These are phyloP conservation scores for Lagenorhynchus albirostris DNA, from an alignment of 2,113 vertebrate species.

Conservation along the genomic window DNA sequence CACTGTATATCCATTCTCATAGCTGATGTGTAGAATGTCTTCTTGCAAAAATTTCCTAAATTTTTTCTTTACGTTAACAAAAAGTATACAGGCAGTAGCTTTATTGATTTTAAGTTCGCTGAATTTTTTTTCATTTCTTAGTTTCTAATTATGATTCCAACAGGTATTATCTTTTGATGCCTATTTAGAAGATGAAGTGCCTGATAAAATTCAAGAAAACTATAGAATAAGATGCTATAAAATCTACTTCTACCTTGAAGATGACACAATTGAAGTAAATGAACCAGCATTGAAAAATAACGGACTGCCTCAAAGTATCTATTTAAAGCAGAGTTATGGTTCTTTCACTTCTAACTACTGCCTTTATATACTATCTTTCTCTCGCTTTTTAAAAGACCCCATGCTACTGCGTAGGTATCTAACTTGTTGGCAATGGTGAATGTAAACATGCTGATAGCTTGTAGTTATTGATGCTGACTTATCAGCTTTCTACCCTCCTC, in stretches of 20 bases:
- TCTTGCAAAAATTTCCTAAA: neutral
- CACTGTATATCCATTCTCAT: neutral
- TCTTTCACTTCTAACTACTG: conserved; percentile 2
- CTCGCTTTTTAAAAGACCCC: neutral
- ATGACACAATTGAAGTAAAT: conserved; percentile 93
- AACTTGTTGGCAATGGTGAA: neutral
- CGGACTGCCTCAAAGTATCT: conserved; percentile 91
- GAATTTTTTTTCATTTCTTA: conserved; percentile 54
- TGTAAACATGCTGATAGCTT: neutral
- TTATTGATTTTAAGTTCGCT: conserved; percentile 63
- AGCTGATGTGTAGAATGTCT: neutral
- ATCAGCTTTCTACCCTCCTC: neutral
- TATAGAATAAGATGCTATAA: conserved; percentile 90
- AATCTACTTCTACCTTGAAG: conserved; percentile 94
- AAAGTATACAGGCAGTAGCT: neutral
- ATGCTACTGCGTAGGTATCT: neutral
- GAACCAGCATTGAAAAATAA: conserved; percentile 90
- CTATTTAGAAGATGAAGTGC: conserved; percentile 88
- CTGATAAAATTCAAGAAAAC: conserved; percentile 83
- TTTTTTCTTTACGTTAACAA: conserved; percentile 1
- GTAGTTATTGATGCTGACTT: neutral
- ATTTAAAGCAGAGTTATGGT: conserved; percentile 48
- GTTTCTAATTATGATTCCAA: conserved; percentile 71
- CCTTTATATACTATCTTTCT: conserved; percentile 25
- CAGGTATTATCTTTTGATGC: conserved; percentile 92